Base-by-base conservation (phyloP, 2,113 vertebrate genomes). In the Galeopterus variegatus region DNA sequence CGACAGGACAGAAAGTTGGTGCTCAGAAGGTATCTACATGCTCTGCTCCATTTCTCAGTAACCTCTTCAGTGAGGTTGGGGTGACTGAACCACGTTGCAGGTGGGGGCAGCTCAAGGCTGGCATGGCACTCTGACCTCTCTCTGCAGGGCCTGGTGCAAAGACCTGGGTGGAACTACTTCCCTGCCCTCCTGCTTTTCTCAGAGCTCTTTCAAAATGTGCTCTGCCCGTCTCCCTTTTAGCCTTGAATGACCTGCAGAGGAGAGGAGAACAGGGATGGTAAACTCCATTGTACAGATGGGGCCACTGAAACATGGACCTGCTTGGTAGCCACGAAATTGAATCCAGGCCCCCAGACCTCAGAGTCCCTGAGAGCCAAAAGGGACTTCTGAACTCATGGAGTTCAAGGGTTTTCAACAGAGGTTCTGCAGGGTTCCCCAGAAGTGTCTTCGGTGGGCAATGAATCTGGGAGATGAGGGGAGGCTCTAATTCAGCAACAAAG, bases 1-100 rank as follows among this genome's bases (percentile, higher is more conserved):
- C 3, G 1, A 8, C 5, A 15, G 75, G 10, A 67, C 0, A 56
- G 48, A 28, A 48, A 60, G 41, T 0, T 21, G 24, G 14, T 5
- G 6, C 24, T 60, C 45, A 23, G n/a, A 33, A 9, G n/a, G 17
- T 5, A 14, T 1, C 33, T 6, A 3, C 1, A 33, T 10, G n/a
- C 14, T 36, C n/a, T 1, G 1, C 41, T 75, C 48, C 58, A 69
- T 17, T 56, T 36, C 48, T 41, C 64, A 45, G 73, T 0, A 7
- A 3, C 15, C 36, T 73, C 8, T 10, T 67, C 50, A 24, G 50
- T 1, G 36, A 26, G 14, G 24, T 0, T 50, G 10, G 33, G 11
- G 54, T 21, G 7, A 6, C 18, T 12, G 54, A 54, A 23, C 23
- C 10, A 41, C 28, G 54, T 14, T 54, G 64, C 15, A 8, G 48